A percentile compares a stretch with the other conserved stretches of the same genome.
These are phyloP conservation scores for Phlogophora meticulosa DNA, from an alignment of 2,888 invertebrate genomes.

Conservation along the genomic window DNA sequence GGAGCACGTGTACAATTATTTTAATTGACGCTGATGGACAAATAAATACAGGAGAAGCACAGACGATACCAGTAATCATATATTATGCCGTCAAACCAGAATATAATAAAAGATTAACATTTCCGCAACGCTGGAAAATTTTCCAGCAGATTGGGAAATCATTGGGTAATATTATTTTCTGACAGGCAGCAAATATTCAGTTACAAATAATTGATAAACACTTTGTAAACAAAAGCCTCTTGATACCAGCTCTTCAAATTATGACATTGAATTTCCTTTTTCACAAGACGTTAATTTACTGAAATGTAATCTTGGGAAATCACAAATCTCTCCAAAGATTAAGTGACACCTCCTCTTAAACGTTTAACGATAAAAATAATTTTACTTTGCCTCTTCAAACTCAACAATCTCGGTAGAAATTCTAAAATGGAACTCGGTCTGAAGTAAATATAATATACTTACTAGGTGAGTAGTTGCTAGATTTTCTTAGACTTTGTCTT, in stretches of 20 bases:
- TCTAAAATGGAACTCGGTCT: too few relatives aligned
- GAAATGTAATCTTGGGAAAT: slow-evolving; percentile 15
- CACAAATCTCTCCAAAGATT: slow-evolving; percentile 27
- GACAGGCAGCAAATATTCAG: slow-evolving; percentile 19
- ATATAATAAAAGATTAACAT: slow-evolving; percentile 8
- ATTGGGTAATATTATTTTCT: slow-evolving; percentile 14
- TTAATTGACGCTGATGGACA: neutral
- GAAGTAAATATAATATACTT: too few relatives aligned
- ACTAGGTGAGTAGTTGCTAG: too few relatives aligned
- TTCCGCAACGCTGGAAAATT: neutral
- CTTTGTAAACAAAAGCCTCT: slow-evolving; percentile 19
- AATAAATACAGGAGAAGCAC: neutral
- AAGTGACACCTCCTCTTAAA: slow-evolving; percentile 17
- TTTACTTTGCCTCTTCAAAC: neutral
- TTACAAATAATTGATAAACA: slow-evolving; percentile 38
- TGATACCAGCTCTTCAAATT: slow-evolving; percentile 9
- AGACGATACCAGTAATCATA: neutral
- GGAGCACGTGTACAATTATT: too few relatives aligned
- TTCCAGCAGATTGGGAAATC: slow-evolving; percentile 1
- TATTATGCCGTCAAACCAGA: neutral
- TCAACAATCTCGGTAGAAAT: neutral
- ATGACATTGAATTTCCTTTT: slow-evolving; percentile 22
- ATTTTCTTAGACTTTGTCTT: too few relatives aligned
- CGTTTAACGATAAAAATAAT: slow-evolving; percentile 1
- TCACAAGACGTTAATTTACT: slow-evolving; percentile 30